Evolutionary conservation across 2,113 vertebrate species (phyloP).

Genomic region (Eurystomus gularis): DNA sequence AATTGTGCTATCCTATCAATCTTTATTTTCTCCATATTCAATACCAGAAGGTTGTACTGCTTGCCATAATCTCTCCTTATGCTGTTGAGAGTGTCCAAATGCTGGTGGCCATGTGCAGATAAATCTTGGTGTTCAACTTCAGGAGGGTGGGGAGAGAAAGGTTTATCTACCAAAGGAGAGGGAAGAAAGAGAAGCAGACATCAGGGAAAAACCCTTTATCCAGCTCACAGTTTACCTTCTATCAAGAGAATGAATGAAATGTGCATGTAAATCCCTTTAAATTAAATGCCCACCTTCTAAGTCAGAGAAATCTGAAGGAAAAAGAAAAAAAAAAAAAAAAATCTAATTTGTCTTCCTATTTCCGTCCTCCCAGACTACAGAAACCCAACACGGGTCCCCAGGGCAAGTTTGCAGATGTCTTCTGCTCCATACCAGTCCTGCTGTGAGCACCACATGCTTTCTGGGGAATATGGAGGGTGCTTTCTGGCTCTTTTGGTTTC

Average conservation of each 20-base stretch:
- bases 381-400: not conserved
- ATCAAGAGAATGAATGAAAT: not conserved
- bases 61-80: not conserved
- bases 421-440: not conserved
- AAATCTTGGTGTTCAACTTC: not conserved
- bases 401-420: not conserved
- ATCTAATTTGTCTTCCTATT: not conserved
- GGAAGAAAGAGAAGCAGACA: not conserved
- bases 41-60: not conserved
- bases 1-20: not conserved
- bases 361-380: not conserved
- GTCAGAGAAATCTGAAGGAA: not conserved
- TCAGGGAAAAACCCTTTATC: not conserved
- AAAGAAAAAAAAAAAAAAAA: not conserved
- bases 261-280: not conserved
- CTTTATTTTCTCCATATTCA: not conserved
- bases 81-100: not conserved
- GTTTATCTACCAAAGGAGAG: not conserved
- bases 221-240: not conserved
- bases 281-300: not conserved
- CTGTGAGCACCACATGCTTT: not conserved
- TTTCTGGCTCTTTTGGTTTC: not conserved
- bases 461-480: not conserved
- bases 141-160: not conserved
- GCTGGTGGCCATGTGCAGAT: not conserved